phyloP scores from a whole-genome alignment of 2,888 invertebrate genomes.

The Philereme vetulata region DNA sequence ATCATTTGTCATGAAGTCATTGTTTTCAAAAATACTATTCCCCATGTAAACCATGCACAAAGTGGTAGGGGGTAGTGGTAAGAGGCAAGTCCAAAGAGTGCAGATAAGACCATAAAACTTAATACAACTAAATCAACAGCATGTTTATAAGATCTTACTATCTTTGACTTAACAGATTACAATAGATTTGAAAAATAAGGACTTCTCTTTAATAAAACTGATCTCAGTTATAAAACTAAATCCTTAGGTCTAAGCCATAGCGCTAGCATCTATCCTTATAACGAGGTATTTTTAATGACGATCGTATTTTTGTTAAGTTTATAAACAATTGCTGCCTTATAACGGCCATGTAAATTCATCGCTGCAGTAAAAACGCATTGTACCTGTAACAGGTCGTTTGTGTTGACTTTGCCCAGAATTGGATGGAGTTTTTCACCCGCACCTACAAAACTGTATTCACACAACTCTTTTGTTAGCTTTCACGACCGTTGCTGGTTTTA shows the following conservation, averaged over 20 bases:
- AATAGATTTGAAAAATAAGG: too few species aligned
- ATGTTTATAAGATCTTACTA: too few species aligned
- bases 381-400: not conserved
- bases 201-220: too few species aligned
- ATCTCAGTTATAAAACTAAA: too few species aligned
- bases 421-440: slow-evolving; percentile 6
- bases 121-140: too few species aligned
- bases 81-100: not conserved
- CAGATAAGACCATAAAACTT: not conserved
- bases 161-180: too few species aligned
- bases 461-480: slow-evolving; percentile 2
- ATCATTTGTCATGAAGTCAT: too few species aligned
- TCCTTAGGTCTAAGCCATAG: too few species aligned
- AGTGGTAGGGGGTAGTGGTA: not conserved
- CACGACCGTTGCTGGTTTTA: slow-evolving; percentile 20
- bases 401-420: slow-evolving; percentile 14
- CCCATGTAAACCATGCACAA: too few species aligned
- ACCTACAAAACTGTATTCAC: slow-evolving; percentile 2
- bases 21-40: too few species aligned
- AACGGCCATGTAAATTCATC: not conserved
- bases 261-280: too few species aligned
- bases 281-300: too few species aligned
- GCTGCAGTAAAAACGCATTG: slow-evolving; percentile 1
- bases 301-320: not conserved
- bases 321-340: slow-evolving; percentile 9